phyloP scores from a whole-genome alignment of 2,113 vertebrate species.

The Patagioenas fasciata region DNA sequence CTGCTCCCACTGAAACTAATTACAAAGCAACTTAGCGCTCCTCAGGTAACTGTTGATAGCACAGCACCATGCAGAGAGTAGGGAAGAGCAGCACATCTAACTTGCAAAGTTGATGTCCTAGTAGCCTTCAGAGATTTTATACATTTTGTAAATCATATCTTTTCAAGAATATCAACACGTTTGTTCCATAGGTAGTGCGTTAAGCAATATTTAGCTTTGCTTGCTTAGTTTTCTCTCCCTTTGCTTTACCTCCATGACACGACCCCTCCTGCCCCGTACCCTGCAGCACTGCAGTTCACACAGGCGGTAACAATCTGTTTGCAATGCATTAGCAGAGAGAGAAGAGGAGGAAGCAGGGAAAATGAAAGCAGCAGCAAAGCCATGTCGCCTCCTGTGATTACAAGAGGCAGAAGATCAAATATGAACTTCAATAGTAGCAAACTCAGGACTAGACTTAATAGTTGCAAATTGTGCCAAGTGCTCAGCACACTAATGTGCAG shows the following conservation, averaged over 20 bases:
- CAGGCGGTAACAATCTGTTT: background rate
- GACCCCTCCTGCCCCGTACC: background rate
- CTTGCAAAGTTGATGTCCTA: background rate
- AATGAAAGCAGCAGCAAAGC: background rate
- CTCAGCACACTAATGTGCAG: constrained; percentile 1
- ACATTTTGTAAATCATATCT: background rate
- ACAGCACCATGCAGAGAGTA: background rate
- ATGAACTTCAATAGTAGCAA: constrained; percentile 1
- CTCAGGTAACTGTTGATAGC: background rate
- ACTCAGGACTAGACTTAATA: background rate
- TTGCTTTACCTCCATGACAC: background rate
- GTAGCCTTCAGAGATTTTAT: background rate
- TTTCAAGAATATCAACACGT: background rate
- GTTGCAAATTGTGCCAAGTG: constrained; percentile 13
- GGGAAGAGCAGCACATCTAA: background rate
- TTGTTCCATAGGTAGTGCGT: background rate
- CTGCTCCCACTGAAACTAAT: background rate
- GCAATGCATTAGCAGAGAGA: background rate
- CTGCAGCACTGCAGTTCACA: background rate
- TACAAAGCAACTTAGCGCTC: background rate
- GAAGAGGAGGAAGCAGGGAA: background rate
- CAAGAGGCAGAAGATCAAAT: constrained; percentile 16
- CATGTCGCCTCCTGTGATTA: background rate
- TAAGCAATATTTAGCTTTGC: background rate
- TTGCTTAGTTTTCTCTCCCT: background rate